phyloP scores from a whole-genome alignment of 2,888 invertebrate genomes.

The Harpalus rufipes region DNA sequence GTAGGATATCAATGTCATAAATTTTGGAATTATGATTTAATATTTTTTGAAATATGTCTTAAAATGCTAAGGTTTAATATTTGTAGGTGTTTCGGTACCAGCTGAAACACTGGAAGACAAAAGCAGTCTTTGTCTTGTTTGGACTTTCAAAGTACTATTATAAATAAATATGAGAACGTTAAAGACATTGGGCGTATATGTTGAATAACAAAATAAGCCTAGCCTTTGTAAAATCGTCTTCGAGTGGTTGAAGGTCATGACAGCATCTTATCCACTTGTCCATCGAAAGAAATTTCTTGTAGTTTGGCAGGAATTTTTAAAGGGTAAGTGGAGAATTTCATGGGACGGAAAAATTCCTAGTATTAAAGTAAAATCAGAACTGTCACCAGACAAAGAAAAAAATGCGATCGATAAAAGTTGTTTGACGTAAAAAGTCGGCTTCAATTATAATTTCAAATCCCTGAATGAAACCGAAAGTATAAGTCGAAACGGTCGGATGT shows the following conservation, averaged over 20 bases:
- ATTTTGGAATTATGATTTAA: no score
- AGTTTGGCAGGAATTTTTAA: constrained; percentile 1
- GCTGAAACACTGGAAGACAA: no score
- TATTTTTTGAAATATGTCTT: no score
- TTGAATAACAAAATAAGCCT: not conserved
- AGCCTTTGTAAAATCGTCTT: not conserved
- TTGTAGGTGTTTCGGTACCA: no score
- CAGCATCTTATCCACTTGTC: not conserved
- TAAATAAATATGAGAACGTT: constrained; percentile 2
- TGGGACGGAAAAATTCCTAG: constrained; percentile 37
- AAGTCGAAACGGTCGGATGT: constrained; percentile 32
- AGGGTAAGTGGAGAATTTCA: constrained; percentile 22
- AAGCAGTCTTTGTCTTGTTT: not conserved
- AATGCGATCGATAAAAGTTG: constrained; percentile 50
- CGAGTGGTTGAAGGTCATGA: not conserved
- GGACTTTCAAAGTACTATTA: not conserved
- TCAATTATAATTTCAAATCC: constrained; percentile 63
- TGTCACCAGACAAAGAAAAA: constrained; percentile 50
- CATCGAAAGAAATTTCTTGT: not conserved
- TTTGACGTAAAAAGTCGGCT: constrained; percentile 46
- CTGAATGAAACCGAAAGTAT: constrained; percentile 59
- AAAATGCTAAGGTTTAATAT: no score
- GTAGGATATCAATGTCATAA: no score
- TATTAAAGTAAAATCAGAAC: constrained; percentile 49
- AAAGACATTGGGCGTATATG: constrained; percentile 1